These are phyloP conservation scores for Ceraclea dissimilis DNA, from an alignment of 2,888 invertebrate genomes.

Conservation along the genomic window DNA sequence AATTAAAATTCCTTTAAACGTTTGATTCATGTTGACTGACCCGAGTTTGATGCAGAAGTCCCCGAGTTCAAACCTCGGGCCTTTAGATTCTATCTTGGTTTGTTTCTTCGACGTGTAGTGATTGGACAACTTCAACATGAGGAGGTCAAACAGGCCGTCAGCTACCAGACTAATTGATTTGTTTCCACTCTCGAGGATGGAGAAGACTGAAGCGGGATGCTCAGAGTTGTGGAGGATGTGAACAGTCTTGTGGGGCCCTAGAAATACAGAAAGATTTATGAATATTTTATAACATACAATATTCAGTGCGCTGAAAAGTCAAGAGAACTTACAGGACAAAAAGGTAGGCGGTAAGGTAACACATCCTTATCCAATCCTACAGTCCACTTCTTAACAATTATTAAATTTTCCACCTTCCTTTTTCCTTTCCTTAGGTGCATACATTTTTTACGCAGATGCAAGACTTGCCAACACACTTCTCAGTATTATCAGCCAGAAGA, in stretches of 20 bases:
- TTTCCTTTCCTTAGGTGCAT: too few relatives aligned
- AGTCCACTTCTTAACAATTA: too few relatives aligned
- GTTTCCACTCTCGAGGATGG: constrained; percentile 79
- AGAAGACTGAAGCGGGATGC: constrained; percentile 90
- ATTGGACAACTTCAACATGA: constrained; percentile 82
- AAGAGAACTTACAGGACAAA: too few relatives aligned
- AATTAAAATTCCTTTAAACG: constrained; percentile 86
- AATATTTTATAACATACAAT: too few relatives aligned
- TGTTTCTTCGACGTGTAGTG: constrained; percentile 87
- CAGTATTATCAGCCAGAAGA: too few relatives aligned
- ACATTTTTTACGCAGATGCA: too few relatives aligned
- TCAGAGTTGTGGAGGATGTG: constrained; percentile 95
- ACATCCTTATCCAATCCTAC: too few relatives aligned
- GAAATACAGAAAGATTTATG: constrained; percentile 16
- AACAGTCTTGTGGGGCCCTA: constrained; percentile 72
- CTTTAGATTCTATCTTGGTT: constrained; percentile 83
- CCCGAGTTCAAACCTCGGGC: constrained; percentile 77
- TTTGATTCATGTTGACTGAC: constrained; percentile 85
- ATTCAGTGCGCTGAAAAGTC: too few relatives aligned
- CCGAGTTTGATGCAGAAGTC: constrained; percentile 93
- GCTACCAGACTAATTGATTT: constrained; percentile 84
- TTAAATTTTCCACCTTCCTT: too few relatives aligned
- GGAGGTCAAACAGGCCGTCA: constrained; percentile 81
- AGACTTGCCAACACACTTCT: too few relatives aligned
- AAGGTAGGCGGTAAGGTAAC: too few relatives aligned